Percentiles rank a stretch among this genome's conserved stretches.
Conservation (phyloP, 2,797 vertebrate genomes). For the Bovichtus variegatus region DNA sequence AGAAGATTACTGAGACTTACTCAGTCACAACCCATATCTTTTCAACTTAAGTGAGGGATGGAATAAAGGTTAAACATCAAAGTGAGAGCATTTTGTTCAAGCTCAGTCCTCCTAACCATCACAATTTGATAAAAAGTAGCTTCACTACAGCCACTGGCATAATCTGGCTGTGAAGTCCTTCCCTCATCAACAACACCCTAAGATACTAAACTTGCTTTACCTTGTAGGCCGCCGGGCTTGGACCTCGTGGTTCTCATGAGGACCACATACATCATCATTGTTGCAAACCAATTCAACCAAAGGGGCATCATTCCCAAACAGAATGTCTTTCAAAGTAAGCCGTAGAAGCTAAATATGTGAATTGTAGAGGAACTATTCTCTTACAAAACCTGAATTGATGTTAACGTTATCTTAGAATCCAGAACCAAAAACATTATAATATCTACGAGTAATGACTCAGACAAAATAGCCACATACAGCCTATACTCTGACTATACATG, state of each 20-base stretch:
- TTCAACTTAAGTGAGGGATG: not conserved
- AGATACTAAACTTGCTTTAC: not conserved
- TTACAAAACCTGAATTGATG: not conserved
- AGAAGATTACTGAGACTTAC: not conserved
- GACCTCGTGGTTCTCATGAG: too few species aligned
- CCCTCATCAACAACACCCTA: not conserved
- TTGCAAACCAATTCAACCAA: not conserved
- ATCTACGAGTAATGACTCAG: slow-evolving; percentile 7
- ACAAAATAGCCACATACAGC: slow-evolving; percentile 9
- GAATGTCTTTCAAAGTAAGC: not conserved
- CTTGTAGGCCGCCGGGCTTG: not conserved
- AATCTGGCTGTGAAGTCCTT: not conserved
- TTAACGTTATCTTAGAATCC: not conserved
- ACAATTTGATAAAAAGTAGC: not conserved
- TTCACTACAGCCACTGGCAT: not conserved
- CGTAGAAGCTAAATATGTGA: not conserved
- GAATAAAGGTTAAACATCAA: not conserved
- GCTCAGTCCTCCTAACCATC: not conserved
- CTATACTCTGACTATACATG: slow-evolving; percentile 5
- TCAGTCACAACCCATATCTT: not conserved
- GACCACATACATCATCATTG: not conserved
- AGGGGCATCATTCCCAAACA: not conserved
- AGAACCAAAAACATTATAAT: not conserved
- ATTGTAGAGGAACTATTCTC: not conserved
- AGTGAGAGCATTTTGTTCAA: not conserved